Evolutionary conservation across 2,797 vertebrate species (phyloP).

Genomic region (Scolopax rusticola): DNA sequence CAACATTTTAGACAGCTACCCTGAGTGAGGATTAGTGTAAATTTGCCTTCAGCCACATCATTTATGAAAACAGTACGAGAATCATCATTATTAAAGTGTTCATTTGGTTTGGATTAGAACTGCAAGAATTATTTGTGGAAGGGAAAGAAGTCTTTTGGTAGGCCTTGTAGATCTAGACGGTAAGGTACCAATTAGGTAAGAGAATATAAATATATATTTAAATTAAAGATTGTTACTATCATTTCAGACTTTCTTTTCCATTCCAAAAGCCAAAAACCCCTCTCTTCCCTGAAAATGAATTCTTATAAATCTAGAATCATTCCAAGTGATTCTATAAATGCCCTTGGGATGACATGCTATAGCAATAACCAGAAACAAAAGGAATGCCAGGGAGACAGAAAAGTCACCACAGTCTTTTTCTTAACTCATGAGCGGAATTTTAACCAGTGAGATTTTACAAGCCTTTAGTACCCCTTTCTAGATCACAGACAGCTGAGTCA

Average conservation of each 20-base stretch:
- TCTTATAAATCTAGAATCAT: slow-evolving; percentile 11
- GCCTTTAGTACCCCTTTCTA: not conserved
- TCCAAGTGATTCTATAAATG: slow-evolving; percentile 16
- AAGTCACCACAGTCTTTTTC: slow-evolving; percentile 7
- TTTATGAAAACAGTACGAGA: not conserved
- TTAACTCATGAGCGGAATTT: slow-evolving; percentile 13
- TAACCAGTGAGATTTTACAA: not conserved
- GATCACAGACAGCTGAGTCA: not conserved
- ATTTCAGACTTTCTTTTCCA: not conserved
- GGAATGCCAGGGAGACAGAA: slow-evolving; percentile 4
- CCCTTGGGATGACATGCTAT: not conserved
- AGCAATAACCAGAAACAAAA: slow-evolving; percentile 37
- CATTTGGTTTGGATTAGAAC: not conserved
- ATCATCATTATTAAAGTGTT: not conserved
- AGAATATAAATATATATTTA: not conserved
- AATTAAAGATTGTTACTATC: not conserved
- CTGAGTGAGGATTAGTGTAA: not conserved
- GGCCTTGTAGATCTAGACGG: not conserved
- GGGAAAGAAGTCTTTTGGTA: not conserved
- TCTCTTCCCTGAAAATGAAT: not conserved
- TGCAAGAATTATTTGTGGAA: not conserved
- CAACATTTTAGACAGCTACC: not conserved
- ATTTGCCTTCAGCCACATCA: not conserved
- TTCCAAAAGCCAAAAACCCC: not conserved
- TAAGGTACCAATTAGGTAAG: not conserved